Evolutionary conservation across 2,888 invertebrate species (phyloP).

Genomic region (Caenorhabditis sinica): DNA sequence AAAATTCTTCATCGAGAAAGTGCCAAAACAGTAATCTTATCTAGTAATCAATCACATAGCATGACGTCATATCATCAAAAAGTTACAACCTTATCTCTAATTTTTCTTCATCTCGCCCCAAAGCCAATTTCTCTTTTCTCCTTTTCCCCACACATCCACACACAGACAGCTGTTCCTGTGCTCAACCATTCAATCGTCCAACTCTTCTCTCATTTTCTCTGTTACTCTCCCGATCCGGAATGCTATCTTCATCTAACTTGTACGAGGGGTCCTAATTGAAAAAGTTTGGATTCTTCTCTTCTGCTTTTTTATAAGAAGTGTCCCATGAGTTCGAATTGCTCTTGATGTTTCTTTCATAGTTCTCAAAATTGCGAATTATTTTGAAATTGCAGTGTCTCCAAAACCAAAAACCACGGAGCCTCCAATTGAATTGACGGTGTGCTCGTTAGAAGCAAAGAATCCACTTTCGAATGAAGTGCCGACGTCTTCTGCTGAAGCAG

Average conservation of each 20-base stretch:
- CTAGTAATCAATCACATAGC: not conserved
- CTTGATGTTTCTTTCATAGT: not conserved
- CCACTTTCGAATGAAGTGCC: slow-evolving; percentile 29
- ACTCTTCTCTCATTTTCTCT: slow-evolving; percentile 36
- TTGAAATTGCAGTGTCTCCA: slow-evolving; percentile 25
- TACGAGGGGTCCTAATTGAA: not conserved
- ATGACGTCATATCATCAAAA: slow-evolving; percentile 38
- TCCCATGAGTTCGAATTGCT: not conserved
- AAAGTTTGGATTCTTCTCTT: slow-evolving; percentile 10
- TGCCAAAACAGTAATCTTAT: not conserved
- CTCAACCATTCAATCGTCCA: slow-evolving; percentile 35
- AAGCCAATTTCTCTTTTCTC: slow-evolving; percentile 17
- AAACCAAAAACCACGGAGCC: slow-evolving; percentile 22
- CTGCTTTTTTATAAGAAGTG: not conserved
- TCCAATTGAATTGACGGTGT: slow-evolving; percentile 49
- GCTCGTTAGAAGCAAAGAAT: slow-evolving; percentile 3
- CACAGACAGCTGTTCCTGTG: slow-evolving; percentile 51
- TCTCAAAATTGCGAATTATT: no score
- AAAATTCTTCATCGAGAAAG: no score
- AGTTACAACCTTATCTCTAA: slow-evolving; percentile 37
- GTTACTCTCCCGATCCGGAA: slow-evolving; percentile 4
- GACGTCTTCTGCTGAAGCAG: slow-evolving; percentile 18
- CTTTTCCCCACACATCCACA: not conserved
- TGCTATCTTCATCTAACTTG: slow-evolving; percentile 4
- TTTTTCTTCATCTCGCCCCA: slow-evolving; percentile 27